Evolutionary conservation across 2,113 vertebrate species (phyloP).

Genomic region (Rhadina sibilatrix): DNA sequence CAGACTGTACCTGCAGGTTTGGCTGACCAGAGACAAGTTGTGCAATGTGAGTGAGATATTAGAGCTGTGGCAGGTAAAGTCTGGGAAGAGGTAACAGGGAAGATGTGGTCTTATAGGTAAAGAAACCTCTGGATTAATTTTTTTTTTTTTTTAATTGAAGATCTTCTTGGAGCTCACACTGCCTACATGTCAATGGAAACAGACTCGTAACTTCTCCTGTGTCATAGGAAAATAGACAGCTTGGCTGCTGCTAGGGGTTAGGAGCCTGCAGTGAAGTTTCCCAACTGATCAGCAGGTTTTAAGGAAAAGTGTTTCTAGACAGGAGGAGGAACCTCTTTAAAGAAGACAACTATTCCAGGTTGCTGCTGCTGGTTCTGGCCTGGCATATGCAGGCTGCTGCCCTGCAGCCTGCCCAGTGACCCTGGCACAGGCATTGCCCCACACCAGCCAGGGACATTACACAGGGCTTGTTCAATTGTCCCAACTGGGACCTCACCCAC

Average conservation of each 20-base stretch:
- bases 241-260: neutral
- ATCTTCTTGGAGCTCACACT: neutral
- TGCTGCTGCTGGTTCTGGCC: neutral
- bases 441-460: neutral
- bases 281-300: neutral
- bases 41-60: neutral
- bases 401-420: neutral
- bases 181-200: neutral
- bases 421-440: neutral
- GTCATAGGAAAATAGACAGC: neutral
- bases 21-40: neutral
- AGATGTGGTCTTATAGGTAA: neutral
- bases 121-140: neutral
- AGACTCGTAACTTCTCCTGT: neutral
- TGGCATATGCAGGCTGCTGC: neutral
- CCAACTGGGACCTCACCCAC: neutral
- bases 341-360: neutral
- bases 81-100: neutral
- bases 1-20: neutral
- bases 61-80: neutral
- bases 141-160: neutral
- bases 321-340: neutral
- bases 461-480: neutral
- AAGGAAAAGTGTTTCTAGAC: neutral
- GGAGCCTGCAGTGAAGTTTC: neutral